Conservation (phyloP, 2,888 invertebrate genomes). For the Dicyrtomina minuta region DNA sequence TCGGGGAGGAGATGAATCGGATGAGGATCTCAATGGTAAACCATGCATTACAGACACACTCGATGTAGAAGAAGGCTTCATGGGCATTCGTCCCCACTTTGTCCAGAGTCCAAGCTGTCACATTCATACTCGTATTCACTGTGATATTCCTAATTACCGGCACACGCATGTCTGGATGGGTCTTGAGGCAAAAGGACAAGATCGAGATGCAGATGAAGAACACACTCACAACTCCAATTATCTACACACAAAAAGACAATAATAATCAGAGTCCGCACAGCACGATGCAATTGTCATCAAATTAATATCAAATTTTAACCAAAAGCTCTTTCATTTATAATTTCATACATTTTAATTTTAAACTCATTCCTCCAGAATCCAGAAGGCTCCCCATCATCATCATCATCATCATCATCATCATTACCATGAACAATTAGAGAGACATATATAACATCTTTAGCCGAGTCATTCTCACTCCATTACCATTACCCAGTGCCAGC, state of each 20-base stretch:
- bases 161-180: conserved; percentile 96
- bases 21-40: conserved; percentile 95
- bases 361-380: too few relatives aligned
- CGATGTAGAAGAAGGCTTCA: conserved; percentile 96
- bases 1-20: conserved; percentile 89
- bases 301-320: conserved; percentile 15
- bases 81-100: conserved; percentile 89
- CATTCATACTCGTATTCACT: conserved; percentile 73
- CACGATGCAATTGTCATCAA: conserved; percentile 17
- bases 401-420: too few relatives aligned
- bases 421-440: background rate
- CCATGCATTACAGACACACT: conserved; percentile 98
- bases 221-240: conserved; percentile 95
- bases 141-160: conserved; percentile 74
- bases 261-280: too few relatives aligned
- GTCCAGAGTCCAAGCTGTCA: conserved; percentile 80
- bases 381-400: too few relatives aligned
- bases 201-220: conserved; percentile 99
- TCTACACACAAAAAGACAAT: conserved; percentile 69
- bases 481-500: too few relatives aligned
- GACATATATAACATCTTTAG: too few relatives aligned
- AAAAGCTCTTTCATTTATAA: background rate
- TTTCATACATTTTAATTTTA: too few relatives aligned
- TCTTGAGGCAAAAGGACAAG: conserved; percentile 98
- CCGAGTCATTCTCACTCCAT: too few relatives aligned